Evolutionary conservation across 2,113 vertebrate genomes (phyloP).

Genomic region (Oceanites oceanicus): DNA sequence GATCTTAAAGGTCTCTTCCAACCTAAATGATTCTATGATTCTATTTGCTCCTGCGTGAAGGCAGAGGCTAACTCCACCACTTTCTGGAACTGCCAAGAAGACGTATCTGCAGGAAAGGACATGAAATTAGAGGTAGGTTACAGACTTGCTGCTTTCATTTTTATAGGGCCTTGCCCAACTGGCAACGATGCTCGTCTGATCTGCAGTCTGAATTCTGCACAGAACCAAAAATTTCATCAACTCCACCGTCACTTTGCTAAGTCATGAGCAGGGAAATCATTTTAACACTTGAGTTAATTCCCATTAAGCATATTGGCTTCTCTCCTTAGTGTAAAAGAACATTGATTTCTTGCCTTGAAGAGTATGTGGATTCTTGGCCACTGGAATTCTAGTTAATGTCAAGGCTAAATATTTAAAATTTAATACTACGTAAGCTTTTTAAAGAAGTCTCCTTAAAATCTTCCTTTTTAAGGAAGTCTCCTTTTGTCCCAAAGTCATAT

Average conservation of each 20-base stretch:
- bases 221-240: neutral
- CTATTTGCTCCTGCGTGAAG: no score
- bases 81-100: no score
- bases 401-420: neutral
- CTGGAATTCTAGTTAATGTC: neutral
- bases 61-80: neutral
- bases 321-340: neutral
- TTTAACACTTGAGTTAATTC: neutral
- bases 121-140: fast-evolving
- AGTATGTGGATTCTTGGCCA: neutral
- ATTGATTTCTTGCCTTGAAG: neutral
- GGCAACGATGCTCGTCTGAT: fast-evolving
- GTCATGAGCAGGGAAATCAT: neutral
- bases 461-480: neutral
- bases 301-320: neutral
- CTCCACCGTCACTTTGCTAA: fast-evolving
- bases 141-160: neutral
- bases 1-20: no score
- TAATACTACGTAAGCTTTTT: neutral
- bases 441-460: neutral
- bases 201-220: neutral
- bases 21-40: no score
- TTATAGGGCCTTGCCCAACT: neutral
- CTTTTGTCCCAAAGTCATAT: neutral
- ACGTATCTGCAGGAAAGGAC: fast-evolving